These are phyloP conservation scores for Aleiodes testaceus DNA, from an alignment of 2,888 invertebrate species.

Conservation along the genomic window DNA sequence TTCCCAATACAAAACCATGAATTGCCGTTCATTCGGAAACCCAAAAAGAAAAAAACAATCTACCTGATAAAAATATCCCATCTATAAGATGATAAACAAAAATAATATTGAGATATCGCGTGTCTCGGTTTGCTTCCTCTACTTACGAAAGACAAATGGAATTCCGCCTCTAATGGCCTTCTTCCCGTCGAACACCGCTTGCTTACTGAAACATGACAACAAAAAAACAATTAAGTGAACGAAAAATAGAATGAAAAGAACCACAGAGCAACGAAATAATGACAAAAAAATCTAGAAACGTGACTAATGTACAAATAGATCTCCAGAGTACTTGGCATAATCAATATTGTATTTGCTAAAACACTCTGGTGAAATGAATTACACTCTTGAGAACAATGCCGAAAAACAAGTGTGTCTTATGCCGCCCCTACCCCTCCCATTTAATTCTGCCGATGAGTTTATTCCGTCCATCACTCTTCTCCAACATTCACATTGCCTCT, in stretches of 20 bases:
- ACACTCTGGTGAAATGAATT: constrained; percentile 65
- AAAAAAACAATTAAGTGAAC: constrained; percentile 45
- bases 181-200: constrained; percentile 96
- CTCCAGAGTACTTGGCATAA: constrained; percentile 42
- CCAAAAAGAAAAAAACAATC: background rate
- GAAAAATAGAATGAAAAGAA: constrained; percentile 44
- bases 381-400: constrained; percentile 26
- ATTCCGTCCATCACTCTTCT: constrained; percentile 27
- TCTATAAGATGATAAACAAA: constrained; percentile 25
- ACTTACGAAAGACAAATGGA: constrained; percentile 98
- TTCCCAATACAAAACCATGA: background rate
- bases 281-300: constrained; percentile 36
- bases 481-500: constrained; percentile 3
- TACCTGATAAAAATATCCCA: constrained; percentile 29
- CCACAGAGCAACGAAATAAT: constrained; percentile 30
- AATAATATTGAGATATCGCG: constrained; percentile 40
- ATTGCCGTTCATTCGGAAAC: too few species aligned
- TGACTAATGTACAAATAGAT: constrained; percentile 41
- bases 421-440: background rate
- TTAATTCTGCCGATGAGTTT: constrained; percentile 17
- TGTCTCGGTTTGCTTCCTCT: constrained; percentile 49
- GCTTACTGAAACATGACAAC: constrained; percentile 81
- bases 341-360: constrained; percentile 20
- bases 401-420: constrained; percentile 23
- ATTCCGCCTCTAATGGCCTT: constrained; percentile 97